Base-by-base conservation (phyloP, 2,888 invertebrate species). In the Anthophora plumipes region DNA sequence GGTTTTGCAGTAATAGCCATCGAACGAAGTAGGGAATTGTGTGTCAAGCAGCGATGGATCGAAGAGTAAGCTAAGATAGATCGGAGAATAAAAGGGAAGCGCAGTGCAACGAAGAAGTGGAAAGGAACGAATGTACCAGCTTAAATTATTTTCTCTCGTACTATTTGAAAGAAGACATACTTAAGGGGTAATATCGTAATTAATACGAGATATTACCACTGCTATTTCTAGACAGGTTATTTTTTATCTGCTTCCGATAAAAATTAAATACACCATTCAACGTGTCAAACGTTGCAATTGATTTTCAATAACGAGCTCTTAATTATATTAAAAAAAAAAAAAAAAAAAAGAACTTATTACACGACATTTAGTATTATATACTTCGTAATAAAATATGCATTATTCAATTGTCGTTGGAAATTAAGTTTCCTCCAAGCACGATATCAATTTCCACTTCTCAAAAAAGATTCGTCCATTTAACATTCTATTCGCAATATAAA, bases 1-100 rank as follows among this genome's bases (percentile, higher is more conserved):
- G 86, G 87, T 89, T 88, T 84, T 77, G 79, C 80, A 68, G 84
- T 89, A 87, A 88, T 89, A 83, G 81, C 77, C 77, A 83, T 85
- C 79, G 83, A 82, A 80, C 75, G 73, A 68, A 77, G 75, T 64
- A 72, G 48, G 37, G 72, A 73, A 77, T 74, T 68, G 69, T 78
- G 74, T 80, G 70, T 86, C 85, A 77, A 77, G 74, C 74, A 79
- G 74, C 73, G 74, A 72, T 69, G 66, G 73, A 75, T 75, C 72
- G 71, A 64, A 67, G 66, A 41, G 61, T 52, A 59, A 68, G 59
- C 43, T 67, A 69, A 70, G 66, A 79, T 68, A 60, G 68, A 71
- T 67, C 75, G 78, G 14, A 41, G 43, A 25, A 50, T 57, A 37
- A 55, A 50, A 43, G 67, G 57, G 80, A 25, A 80, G 52, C 37